phyloP scores from a whole-genome alignment of 1,140 invertebrate species.

The Arion vulgaris region DNA sequence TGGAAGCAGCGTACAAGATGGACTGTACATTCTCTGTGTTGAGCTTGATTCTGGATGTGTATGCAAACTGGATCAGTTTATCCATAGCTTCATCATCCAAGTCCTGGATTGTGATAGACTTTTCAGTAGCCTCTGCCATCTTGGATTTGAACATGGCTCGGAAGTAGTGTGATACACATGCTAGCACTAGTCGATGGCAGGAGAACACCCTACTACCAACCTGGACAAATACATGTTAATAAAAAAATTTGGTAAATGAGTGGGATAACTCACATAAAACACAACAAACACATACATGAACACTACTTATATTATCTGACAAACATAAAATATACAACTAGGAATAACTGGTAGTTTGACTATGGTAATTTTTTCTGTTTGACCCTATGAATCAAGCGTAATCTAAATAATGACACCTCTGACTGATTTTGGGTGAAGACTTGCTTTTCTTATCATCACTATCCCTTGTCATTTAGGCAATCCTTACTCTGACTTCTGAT shows the following conservation, averaged over 20 bases:
- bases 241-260: not conserved
- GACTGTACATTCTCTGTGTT: conserved; percentile 70
- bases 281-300: not conserved
- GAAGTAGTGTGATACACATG: conserved; percentile 69
- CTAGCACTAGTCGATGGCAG: conserved; percentile 69
- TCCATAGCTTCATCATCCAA: conserved; percentile 68
- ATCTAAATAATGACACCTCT: too few species aligned
- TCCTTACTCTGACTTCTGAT: too few species aligned
- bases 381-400: too few species aligned
- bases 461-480: too few species aligned
- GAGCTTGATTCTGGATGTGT: conserved; percentile 66
- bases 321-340: too few species aligned
- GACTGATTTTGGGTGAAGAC: too few species aligned
- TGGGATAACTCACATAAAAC: too few species aligned
- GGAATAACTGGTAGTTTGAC: too few species aligned
- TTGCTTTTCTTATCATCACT: too few species aligned
- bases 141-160: conserved; percentile 69
- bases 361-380: too few species aligned
- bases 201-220: conserved; percentile 61
- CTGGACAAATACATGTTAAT: conserved; percentile 24
- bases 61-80: conserved; percentile 69
- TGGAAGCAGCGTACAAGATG: conserved; percentile 69
- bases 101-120: conserved; percentile 65
- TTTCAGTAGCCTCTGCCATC: conserved; percentile 67
- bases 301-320: not conserved